Base-by-base conservation (phyloP, 2,113 vertebrate genomes). In the Spea multiplicata region DNA sequence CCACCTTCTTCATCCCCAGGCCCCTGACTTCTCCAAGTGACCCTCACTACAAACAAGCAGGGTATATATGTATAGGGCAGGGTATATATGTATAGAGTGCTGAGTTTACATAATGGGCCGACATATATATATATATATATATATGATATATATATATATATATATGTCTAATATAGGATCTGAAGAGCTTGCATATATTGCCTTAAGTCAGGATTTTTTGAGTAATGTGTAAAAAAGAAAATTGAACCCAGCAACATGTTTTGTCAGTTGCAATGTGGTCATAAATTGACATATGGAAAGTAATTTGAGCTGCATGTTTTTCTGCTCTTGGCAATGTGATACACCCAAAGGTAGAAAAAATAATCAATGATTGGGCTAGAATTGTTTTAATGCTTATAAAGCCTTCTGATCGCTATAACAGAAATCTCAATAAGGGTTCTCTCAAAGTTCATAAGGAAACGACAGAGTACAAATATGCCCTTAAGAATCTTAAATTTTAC, bases 251-350 rank as follows among this genome's bases (percentile, higher is more conserved):
- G 78, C 71, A 80, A 61, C 78, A 68, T 64, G 50, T 80, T 80
- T 68, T 80, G 78, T 80, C 71, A 64, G 68, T 80, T 80, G 78
- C 78, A 49, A 80, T 74, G 71, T 14, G 71, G 71, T 74, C 62
- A 80, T 74, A 80, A 80, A 80, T 80, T 74, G 78, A 80, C 78
- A 80, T 80, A 80, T 68, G 78, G 78, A 80, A 67, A 74, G 78
- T 73, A 80, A 80, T 80, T 46, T 67, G 78, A 73, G 61, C 50
- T 44, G 45, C 6, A 16, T 8, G 71, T 80, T 80, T 80, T 80
- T 74, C 71, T 68, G 78, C 78, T 61, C 52, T 73, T 80, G 78
- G 78, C 78, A 74, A 71, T 61, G 73, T 68, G 64, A 74, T 73
- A 72, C 73, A 67, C 69, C 77, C 69, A 79, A 73, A 79, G 70